Evolutionary conservation across 2,113 vertebrate genomes (phyloP), one percentile per base, ranked within the genome.

Genomic region (Anoplopoma fimbria): DNA sequence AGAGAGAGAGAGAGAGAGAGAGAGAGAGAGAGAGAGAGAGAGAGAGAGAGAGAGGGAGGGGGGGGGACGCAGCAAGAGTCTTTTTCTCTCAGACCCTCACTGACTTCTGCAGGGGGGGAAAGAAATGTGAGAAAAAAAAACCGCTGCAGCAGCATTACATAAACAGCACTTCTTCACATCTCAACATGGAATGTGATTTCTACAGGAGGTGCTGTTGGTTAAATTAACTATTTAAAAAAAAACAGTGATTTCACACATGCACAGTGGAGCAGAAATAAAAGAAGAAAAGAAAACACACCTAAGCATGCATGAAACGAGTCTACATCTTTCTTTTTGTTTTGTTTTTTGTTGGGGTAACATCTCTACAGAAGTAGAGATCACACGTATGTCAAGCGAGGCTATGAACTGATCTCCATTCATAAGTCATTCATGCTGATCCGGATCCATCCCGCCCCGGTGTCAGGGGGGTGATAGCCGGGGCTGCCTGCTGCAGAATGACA

Each of bases 81-180:
- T 95, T 95, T 94, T 94, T 38, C 12, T 42, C 25, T 25, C 95
- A 96, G 85, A 94, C 91, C 95, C 93, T 91, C 91, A 12, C 94
- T 87, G 95, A 93, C 93, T 95, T 93, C 87, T 86, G 93, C 91
- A 93, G 78, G n/a, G n/a, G n/a, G n/a, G n/a, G n/a, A n/a, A n/a
- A 60, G 9, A 55, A 31, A 60, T 31, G 17, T 31, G 58, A 60
- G 25, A 67, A 83, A 86, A 83, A 86, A 88, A 92, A 70, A 58
- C 57, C 79, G 83, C 83, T 69, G 84, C 87, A 70, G 88, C 79
- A 78, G 82, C 69, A 58, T 90, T 86, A 88, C 86, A 87, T 85
- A 90, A 89, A 90, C 83, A 73, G 51, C 23, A 29, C 21, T 45
- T 74, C 79, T 58, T 75, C 60, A 70, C 3, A 42, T 69, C 76